Evolutionary conservation across 2,888 invertebrate species (phyloP).

Genomic region (Abrostola tripartita): DNA sequence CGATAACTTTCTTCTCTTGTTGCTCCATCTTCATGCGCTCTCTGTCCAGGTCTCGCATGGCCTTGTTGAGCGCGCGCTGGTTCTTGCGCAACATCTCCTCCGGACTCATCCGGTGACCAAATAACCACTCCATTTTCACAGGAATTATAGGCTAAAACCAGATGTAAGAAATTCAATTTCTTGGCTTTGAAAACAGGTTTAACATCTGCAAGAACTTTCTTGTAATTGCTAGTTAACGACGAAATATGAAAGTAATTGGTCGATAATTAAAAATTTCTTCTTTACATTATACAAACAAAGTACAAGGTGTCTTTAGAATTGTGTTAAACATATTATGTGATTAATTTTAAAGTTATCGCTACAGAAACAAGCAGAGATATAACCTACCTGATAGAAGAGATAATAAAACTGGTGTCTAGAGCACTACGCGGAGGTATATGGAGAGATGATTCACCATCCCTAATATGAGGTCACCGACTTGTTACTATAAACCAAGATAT

Average conservation of each 20-base stretch:
- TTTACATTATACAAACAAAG: too few relatives aligned
- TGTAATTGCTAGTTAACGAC: too few relatives aligned
- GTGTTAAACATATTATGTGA: too few relatives aligned
- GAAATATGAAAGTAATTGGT: too few relatives aligned
- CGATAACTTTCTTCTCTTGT: constrained; percentile 99
- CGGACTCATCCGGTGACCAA: constrained; percentile 98
- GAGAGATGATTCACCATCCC: constrained; percentile 67
- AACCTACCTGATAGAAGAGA: constrained; percentile 21
- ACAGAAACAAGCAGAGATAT: not conserved
- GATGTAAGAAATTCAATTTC: too few relatives aligned
- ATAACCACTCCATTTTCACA: constrained; percentile 96
- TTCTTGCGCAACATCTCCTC: constrained; percentile 99
- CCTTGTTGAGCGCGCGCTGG: constrained; percentile 98
- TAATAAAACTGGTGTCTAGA: not conserved
- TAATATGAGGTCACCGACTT: constrained; percentile 35
- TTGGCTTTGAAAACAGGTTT: too few relatives aligned
- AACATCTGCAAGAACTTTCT: too few relatives aligned
- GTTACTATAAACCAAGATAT: not conserved
- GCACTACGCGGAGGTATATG: constrained; percentile 47
- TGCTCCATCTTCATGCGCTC: constrained; percentile 98
- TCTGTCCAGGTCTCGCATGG: constrained; percentile 98
- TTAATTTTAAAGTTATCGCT: too few relatives aligned
- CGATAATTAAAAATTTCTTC: too few relatives aligned
- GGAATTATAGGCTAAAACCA: constrained; percentile 8
- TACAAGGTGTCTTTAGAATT: too few relatives aligned